A percentile compares a stretch with the other conserved stretches of the same genome.
Evolutionary conservation across 1,140 invertebrate genomes (phyloP).

Genomic region (Phymastichus coffea): DNA sequence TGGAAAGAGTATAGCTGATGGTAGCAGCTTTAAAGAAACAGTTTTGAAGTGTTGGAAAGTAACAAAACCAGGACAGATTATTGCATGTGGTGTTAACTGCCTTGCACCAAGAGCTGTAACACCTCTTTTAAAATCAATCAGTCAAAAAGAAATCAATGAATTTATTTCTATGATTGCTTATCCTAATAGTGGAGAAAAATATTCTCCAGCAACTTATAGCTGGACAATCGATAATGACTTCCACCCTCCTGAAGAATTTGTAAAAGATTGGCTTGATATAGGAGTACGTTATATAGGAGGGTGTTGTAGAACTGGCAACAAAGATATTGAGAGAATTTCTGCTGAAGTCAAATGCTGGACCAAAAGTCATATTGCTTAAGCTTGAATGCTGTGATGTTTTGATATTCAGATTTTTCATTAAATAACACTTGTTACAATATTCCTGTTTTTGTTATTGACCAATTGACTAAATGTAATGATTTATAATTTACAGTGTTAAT

Average conservation of each 20-base stretch:
- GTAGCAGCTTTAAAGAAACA: slow-evolving; percentile 69
- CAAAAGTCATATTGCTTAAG: slow-evolving; percentile 10
- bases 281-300: slow-evolving; percentile 76
- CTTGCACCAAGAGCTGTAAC: slow-evolving; percentile 64
- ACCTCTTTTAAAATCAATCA: slow-evolving; percentile 59
- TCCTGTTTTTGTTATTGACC: neutral
- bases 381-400: too few relatives aligned
- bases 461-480: neutral
- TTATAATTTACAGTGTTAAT: too few relatives aligned
- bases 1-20: slow-evolving; percentile 67
- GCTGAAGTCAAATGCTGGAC: slow-evolving; percentile 46
- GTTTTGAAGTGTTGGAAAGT: slow-evolving; percentile 65
- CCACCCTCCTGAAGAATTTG: slow-evolving; percentile 60
- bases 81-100: slow-evolving; percentile 88
- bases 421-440: too few relatives aligned
- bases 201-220: slow-evolving; percentile 51
- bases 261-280: slow-evolving; percentile 68
- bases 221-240: slow-evolving; percentile 61
- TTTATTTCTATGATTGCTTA: slow-evolving; percentile 66
- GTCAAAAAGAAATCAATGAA: slow-evolving; percentile 35
- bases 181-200: slow-evolving; percentile 73
- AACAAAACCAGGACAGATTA: slow-evolving; percentile 64
- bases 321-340: slow-evolving; percentile 63
- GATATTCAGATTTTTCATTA: too few relatives aligned
- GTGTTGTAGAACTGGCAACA: slow-evolving; percentile 73